phyloP scores from a whole-genome alignment of 35 echinoderm and acorn worm genomes.

The Patiria miniata region DNA sequence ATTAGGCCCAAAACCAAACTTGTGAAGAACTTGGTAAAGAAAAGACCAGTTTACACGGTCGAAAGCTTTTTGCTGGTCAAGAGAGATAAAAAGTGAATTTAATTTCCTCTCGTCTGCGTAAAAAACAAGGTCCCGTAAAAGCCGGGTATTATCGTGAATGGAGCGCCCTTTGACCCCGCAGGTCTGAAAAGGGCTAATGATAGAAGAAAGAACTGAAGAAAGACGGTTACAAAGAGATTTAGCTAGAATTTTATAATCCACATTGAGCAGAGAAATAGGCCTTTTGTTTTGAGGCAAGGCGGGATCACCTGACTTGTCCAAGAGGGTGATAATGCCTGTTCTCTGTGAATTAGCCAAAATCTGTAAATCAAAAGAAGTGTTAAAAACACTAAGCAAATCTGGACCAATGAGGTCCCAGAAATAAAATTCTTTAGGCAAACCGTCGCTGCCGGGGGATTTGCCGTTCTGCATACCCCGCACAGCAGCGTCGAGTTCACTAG shows the following conservation, averaged over 20 bases:
- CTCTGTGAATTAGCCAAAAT: not conserved
- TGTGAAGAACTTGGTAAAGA: not conserved
- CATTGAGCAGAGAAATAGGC: no score
- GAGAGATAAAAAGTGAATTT: not conserved
- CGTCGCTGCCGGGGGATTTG: slow-evolving; percentile 19
- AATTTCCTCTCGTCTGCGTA: no score
- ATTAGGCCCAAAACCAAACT: slow-evolving; percentile 35
- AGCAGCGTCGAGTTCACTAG: not conserved
- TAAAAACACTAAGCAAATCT: slow-evolving; percentile 15
- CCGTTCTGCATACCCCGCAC: not conserved
- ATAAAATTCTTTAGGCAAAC: slow-evolving; percentile 6
- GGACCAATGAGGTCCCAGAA: not conserved
- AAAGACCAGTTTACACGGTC: slow-evolving; percentile 20
- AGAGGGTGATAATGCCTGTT: slow-evolving; percentile 9
- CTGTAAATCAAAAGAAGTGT: not conserved
- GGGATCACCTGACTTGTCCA: slow-evolving; percentile 19
- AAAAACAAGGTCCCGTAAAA: no score
- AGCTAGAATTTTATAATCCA: no score
- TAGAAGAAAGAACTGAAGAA: no score
- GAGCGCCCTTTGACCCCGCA: no score
- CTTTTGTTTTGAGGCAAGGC: no score
- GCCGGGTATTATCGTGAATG: no score
- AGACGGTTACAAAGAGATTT: no score
- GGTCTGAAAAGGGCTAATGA: no score
- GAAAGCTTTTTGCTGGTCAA: slow-evolving; percentile 57